Base-by-base conservation (phyloP, 2,888 invertebrate genomes). In the Caenorhabditis sp. region DNA sequence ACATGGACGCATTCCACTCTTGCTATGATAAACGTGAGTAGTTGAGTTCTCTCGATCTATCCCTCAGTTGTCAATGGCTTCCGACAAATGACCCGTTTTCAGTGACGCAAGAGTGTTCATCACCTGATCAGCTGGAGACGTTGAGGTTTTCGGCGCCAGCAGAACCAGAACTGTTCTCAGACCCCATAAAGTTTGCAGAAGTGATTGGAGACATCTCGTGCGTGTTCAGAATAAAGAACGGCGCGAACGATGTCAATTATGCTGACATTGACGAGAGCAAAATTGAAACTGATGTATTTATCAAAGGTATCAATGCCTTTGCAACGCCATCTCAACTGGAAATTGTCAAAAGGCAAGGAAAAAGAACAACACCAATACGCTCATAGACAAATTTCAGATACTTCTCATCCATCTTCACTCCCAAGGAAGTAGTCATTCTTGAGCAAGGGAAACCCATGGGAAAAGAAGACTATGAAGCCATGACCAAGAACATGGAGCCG, bases 241-340 rank as follows among this genome's bases (percentile, higher is more conserved):
- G 53, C 4, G 78, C 70, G 5, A 74, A 71, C 2, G 60, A 74
- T 40, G 55, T 65, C 24, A 65, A 55, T 13, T 26, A 40, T n/a
- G 82, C 65, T 3, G 78, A 74, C 18, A 32, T 71, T 5, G 83
- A 83, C 15, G 86, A 77, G 32, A 78, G 62, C 3, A 72, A 65
- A 32, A 71, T 91, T 22, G 89, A 89, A 18, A 72, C 91, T 15
- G 89, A 91, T 32, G 28, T 89, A 28, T 80, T 51, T 60, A 60
- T 84, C 22, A 84, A 84, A 55, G 80, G 81, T 8, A 15, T 89
- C 50, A 76, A 80, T 58, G 68, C 83, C 1, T 85, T 88, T 69
- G 65, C 86, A 1, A 84, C 83, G 1, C 85, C 89, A 2, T 83
- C 88, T 2, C 88, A 89, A 37, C 24, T 89, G 22, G 82, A 72